phyloP scores from a whole-genome alignment of 2,888 invertebrate genomes.

The Idaea biselata region DNA sequence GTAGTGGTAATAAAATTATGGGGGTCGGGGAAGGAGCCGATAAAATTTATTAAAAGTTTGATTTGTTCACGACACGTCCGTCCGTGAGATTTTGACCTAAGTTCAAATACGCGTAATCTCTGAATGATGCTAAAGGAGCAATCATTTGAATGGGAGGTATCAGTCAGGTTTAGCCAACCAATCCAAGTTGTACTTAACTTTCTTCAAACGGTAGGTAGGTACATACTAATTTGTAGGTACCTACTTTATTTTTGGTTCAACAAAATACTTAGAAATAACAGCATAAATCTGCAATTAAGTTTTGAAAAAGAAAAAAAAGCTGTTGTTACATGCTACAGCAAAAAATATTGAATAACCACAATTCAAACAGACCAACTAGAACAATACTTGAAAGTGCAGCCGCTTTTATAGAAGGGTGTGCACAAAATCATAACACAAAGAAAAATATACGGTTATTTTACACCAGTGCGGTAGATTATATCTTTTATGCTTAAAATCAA shows the following conservation, averaged over 20 bases:
- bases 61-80: too few relatives aligned
- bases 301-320: not conserved
- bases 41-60: too few relatives aligned
- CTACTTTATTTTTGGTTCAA: slow-evolving; percentile 4
- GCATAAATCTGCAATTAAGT: not conserved
- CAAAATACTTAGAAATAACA: not conserved
- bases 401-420: slow-evolving; percentile 59
- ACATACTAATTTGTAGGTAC: slow-evolving; percentile 5
- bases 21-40: too few relatives aligned
- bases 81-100: too few relatives aligned
- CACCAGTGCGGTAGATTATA: slow-evolving; percentile 79
- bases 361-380: slow-evolving; percentile 44
- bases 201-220: too few relatives aligned
- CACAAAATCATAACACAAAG: slow-evolving; percentile 71
- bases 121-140: too few relatives aligned
- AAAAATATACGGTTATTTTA: slow-evolving; percentile 78
- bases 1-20: too few relatives aligned
- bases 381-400: slow-evolving; percentile 56
- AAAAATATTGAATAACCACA: slow-evolving; percentile 43
- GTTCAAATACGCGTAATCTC: too few relatives aligned
- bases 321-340: not conserved
- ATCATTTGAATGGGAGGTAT: too few relatives aligned
- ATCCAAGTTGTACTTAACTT: too few relatives aligned
- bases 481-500: slow-evolving; percentile 79
- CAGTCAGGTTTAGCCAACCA: too few relatives aligned